These are phyloP conservation scores for Sesia bembeciformis DNA, from an alignment of 2,888 invertebrate genomes.

Conservation along the genomic window DNA sequence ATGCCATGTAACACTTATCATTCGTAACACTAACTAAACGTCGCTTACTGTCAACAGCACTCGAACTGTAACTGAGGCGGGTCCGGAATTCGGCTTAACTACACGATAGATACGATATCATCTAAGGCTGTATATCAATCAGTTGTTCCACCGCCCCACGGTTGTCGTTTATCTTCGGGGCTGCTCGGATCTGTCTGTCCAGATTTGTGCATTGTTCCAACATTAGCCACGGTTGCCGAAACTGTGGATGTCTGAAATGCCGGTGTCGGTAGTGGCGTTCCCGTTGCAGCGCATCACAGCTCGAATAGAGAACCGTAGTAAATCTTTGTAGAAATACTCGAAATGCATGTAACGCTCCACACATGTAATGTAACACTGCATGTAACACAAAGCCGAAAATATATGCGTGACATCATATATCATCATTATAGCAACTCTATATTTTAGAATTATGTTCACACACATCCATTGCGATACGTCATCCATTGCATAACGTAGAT, in stretches of 20 bases:
- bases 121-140: slow-evolving; percentile 68
- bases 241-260: slow-evolving; percentile 68
- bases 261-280: slow-evolving; percentile 50
- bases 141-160: slow-evolving; percentile 67
- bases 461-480: too few species aligned
- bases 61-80: slow-evolving; percentile 63
- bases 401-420: too few species aligned
- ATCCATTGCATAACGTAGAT: too few species aligned
- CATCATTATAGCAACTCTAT: too few species aligned
- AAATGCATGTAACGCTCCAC: background rate
- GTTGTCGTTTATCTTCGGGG: slow-evolving; percentile 70
- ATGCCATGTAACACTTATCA: slow-evolving; percentile 28
- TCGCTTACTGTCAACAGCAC: slow-evolving; percentile 63
- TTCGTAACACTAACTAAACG: slow-evolving; percentile 50
- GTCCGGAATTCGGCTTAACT: slow-evolving; percentile 56
- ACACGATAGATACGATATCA: slow-evolving; percentile 57
- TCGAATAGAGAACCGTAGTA: background rate
- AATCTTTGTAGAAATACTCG: background rate
- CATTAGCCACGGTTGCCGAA: slow-evolving; percentile 60
- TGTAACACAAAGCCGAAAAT: background rate
- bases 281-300: slow-evolving; percentile 28
- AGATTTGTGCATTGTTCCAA: slow-evolving; percentile 71
- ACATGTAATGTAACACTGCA: too few species aligned
- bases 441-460: too few species aligned
- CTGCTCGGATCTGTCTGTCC: slow-evolving; percentile 64